Percentiles rank a stretch among this genome's conserved stretches.
phyloP scores from a whole-genome alignment of 2,113 vertebrate species.

The Pyxicephalus adspersus region DNA sequence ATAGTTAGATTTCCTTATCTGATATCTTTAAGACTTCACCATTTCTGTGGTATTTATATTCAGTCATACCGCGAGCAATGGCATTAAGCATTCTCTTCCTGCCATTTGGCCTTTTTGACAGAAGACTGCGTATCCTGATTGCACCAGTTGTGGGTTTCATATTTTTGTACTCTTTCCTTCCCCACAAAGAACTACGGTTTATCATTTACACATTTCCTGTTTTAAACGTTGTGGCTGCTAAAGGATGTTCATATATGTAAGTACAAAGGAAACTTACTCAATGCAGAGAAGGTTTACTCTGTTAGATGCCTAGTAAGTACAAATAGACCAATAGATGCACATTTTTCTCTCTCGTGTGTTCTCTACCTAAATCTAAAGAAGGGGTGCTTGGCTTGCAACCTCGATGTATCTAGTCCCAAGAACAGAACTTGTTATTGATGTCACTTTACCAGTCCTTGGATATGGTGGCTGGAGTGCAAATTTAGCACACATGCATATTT shows the following conservation, averaged over 20 bases:
- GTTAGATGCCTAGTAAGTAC: too few species aligned
- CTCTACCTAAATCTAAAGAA: too few species aligned
- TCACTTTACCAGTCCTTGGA: too few species aligned
- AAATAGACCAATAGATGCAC: too few species aligned
- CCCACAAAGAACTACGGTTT: slow-evolving; percentile 96
- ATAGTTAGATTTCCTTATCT: slow-evolving; percentile 76
- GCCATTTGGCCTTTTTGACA: slow-evolving; percentile 83
- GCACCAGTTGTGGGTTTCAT: slow-evolving; percentile 82
- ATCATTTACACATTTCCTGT: slow-evolving; percentile 90
- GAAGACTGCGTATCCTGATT: slow-evolving; percentile 74
- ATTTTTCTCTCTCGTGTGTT: too few species aligned
- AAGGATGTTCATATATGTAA: slow-evolving; percentile 88
- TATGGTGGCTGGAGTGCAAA: too few species aligned
- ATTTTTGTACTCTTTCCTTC: slow-evolving; percentile 88
- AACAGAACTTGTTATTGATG: too few species aligned
- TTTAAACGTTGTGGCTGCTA: slow-evolving; percentile 85
- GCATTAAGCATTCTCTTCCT: slow-evolving; percentile 84
- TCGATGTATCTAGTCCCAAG: too few species aligned
- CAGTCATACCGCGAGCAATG: slow-evolving; percentile 87
- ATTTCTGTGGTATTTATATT: slow-evolving; percentile 96
- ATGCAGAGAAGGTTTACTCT: background rate
- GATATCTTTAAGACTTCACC: slow-evolving; percentile 79
- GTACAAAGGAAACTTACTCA: slow-evolving; percentile 54
- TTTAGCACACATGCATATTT: too few species aligned
- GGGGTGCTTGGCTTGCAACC: too few species aligned